These are phyloP conservation scores for Brachypterus glaber DNA, from an alignment of 2,888 invertebrate species.

Conservation along the genomic window DNA sequence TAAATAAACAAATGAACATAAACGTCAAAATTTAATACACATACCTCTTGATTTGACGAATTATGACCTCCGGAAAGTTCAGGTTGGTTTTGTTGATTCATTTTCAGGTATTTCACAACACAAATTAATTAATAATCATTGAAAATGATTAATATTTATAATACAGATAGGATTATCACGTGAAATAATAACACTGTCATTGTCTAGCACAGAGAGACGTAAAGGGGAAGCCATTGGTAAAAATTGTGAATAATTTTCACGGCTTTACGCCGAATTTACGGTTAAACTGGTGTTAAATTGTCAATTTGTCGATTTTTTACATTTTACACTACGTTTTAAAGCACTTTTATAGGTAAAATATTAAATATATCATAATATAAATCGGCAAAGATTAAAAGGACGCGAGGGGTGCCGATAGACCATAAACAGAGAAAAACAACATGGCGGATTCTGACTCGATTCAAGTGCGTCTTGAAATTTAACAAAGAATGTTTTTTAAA, in stretches of 20 bases:
- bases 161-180: too few species aligned
- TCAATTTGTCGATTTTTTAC: too few species aligned
- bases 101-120: constrained; percentile 13
- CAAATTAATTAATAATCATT: too few species aligned
- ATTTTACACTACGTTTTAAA: too few species aligned
- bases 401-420: constrained; percentile 29
- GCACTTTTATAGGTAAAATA: too few species aligned
- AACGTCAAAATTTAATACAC: constrained; percentile 12
- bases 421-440: constrained; percentile 39
- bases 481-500: constrained; percentile 20
- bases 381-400: too few species aligned
- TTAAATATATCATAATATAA: too few species aligned
- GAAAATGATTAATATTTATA: too few species aligned
- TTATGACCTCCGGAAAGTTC: constrained; percentile 44
- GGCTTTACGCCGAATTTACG: too few species aligned
- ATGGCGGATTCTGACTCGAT: constrained; percentile 33
- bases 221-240: constrained; percentile 51
- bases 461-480: constrained; percentile 23
- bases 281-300: too few species aligned
- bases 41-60: constrained; percentile 49
- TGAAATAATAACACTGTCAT: constrained; percentile 50
- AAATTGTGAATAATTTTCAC: constrained; percentile 30
- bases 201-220: constrained; percentile 50
- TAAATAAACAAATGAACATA: constrained; percentile 10
- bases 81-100: constrained; percentile 50